Percentiles rank a stretch among this genome's conserved stretches.
These are phyloP conservation scores for Acanthisitta chloris DNA, from an alignment of 2,113 vertebrate species.

Conservation along the genomic window DNA sequence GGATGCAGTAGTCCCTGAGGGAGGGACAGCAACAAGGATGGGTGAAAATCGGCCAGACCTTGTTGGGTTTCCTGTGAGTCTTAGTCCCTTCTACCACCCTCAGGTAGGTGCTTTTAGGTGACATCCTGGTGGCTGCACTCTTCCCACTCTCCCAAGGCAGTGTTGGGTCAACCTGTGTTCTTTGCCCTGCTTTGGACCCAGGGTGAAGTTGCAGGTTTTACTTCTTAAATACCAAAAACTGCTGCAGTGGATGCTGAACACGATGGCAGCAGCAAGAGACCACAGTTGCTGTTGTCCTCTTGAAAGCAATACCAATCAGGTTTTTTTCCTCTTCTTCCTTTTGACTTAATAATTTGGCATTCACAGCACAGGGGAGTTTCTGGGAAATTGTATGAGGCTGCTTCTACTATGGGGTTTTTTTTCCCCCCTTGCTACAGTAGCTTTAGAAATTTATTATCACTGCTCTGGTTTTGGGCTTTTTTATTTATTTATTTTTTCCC, in stretches of 20 bases:
- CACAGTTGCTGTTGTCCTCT: not conserved
- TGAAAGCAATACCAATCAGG: not conserved
- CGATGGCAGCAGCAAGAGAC: not conserved
- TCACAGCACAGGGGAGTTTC: not conserved
- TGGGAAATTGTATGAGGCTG: not conserved
- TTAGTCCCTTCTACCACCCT: not conserved
- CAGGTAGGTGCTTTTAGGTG: not conserved
- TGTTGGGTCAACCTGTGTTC: fast-evolving
- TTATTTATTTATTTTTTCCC: not conserved
- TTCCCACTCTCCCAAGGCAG: not conserved
- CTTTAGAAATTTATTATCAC: not conserved
- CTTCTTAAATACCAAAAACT: not conserved
- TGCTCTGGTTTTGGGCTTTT: not conserved
- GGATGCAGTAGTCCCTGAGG: fast-evolving
- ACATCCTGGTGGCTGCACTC: fast-evolving
- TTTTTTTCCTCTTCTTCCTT: not conserved
- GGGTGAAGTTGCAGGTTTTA: not conserved
- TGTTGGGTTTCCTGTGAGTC: fast-evolving
- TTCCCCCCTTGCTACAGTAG: not conserved
- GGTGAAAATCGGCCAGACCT: not conserved
- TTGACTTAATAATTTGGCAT: not conserved
- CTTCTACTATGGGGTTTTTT: not conserved
- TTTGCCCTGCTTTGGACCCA: fast-evolving
- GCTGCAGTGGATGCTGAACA: not conserved
- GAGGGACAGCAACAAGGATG: not conserved